phyloP scores from a whole-genome alignment of 2,113 vertebrate genomes.

The Speoplatyrhinus poulsoni region DNA sequence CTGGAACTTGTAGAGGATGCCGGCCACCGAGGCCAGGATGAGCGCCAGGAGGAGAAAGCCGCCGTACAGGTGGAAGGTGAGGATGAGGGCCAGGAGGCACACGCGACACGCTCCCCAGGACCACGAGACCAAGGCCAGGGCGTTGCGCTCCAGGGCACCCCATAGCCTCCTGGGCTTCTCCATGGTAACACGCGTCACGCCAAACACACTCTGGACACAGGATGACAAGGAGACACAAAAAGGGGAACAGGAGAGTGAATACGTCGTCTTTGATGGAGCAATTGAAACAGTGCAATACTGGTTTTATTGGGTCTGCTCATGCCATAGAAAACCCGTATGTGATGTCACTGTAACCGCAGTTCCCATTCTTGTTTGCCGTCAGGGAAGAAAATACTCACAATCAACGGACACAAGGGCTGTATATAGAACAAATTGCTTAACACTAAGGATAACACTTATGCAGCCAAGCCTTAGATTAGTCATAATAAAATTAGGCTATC shows the following conservation, averaged over 20 bases:
- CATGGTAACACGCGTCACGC: constrained; percentile 78
- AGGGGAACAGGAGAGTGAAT: not conserved
- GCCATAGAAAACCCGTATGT: no score
- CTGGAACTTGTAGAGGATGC: constrained; percentile 97
- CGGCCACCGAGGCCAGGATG: constrained; percentile 90
- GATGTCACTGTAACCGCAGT: no score
- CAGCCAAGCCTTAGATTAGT: no score
- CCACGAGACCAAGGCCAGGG: constrained; percentile 88
- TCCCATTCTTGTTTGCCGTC: no score
- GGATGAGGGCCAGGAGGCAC: constrained; percentile 93
- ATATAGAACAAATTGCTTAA: no score
- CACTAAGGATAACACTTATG: no score
- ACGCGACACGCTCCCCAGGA: constrained; percentile 95
- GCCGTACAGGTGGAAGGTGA: constrained; percentile 95
- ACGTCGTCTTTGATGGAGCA: no score
- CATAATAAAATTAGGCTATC: no score
- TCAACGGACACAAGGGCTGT: no score
- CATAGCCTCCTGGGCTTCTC: constrained; percentile 97
- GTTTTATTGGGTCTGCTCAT: no score
- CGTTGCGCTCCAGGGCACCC: constrained; percentile 86
- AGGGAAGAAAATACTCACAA: no score
- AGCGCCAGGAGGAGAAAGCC: constrained; percentile 88
- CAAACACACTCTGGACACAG: constrained; percentile 45
- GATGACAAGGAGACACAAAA: not conserved
- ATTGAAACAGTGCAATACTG: no score